These are phyloP conservation scores for Osmoderma eremita DNA, from an alignment of 2,888 invertebrate species.

Conservation along the genomic window DNA sequence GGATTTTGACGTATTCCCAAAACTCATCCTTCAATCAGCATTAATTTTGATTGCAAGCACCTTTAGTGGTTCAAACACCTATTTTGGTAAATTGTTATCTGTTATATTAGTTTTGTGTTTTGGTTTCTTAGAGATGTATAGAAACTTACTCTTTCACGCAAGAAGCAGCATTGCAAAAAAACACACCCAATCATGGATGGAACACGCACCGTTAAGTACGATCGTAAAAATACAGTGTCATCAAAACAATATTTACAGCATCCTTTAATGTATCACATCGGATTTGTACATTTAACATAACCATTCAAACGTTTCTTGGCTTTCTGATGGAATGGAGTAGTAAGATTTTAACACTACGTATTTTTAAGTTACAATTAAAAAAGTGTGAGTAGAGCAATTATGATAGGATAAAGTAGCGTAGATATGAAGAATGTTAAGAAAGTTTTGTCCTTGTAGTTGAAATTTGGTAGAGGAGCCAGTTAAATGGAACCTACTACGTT, in stretches of 20 bases:
- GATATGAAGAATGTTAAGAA: no score
- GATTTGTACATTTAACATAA: background rate
- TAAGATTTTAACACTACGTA: background rate
- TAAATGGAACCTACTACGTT: no score
- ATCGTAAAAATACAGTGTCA: slow-evolving; percentile 2
- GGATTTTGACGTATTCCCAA: no score
- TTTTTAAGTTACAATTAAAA: no score
- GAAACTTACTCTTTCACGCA: slow-evolving; percentile 27
- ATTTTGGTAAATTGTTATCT: background rate
- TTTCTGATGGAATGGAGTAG: slow-evolving; percentile 13
- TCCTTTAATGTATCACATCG: background rate
- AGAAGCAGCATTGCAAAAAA: slow-evolving; percentile 32
- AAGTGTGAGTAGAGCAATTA: no score
- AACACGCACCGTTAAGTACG: slow-evolving; percentile 18
- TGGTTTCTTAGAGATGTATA: background rate
- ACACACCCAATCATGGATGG: slow-evolving; percentile 15
- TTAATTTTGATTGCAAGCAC: no score
- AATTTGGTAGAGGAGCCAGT: no score
- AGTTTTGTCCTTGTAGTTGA: no score
- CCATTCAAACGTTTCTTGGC: background rate
- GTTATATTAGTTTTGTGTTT: background rate
- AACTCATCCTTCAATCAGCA: no score
- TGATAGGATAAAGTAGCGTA: no score
- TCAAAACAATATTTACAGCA: slow-evolving; percentile 8
- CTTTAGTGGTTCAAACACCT: no score